Evolutionary conservation across 1,140 invertebrate species (phyloP).

Genomic region (Hyles euphorbiae): DNA sequence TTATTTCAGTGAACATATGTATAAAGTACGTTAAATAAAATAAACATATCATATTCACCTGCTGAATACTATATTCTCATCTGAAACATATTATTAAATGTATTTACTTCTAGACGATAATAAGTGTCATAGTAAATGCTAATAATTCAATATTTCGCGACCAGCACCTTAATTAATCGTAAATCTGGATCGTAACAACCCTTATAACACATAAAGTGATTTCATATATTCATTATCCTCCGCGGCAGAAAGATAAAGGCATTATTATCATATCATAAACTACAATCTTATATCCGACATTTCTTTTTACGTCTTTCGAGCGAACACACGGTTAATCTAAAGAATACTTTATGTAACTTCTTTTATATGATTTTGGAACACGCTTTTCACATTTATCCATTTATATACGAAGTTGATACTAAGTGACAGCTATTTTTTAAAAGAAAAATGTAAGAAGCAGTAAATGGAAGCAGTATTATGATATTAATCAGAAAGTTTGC

Average conservation of each 20-base stretch:
- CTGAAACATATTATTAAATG: too few relatives aligned
- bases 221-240: constrained; percentile 24
- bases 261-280: constrained; percentile 6
- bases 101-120: too few relatives aligned
- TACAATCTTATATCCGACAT: constrained; percentile 4
- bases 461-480: too few relatives aligned
- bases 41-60: too few relatives aligned
- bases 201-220: constrained; percentile 27
- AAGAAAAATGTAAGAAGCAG: too few relatives aligned
- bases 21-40: too few relatives aligned
- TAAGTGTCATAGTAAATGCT: too few relatives aligned
- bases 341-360: not conserved
- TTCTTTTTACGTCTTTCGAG: not conserved
- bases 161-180: constrained; percentile 26
- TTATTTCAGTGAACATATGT: too few relatives aligned
- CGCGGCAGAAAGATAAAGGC: not conserved
- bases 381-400: not conserved
- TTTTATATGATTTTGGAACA: not conserved
- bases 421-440: too few relatives aligned
- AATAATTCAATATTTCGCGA: too few relatives aligned
- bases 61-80: too few relatives aligned
- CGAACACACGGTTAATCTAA: not conserved
- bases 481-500: too few relatives aligned
- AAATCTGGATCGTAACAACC: constrained; percentile 27
- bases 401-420: not conserved